Conservation (phyloP, 2,888 invertebrate genomes). For the Belgica antarctica region DNA sequence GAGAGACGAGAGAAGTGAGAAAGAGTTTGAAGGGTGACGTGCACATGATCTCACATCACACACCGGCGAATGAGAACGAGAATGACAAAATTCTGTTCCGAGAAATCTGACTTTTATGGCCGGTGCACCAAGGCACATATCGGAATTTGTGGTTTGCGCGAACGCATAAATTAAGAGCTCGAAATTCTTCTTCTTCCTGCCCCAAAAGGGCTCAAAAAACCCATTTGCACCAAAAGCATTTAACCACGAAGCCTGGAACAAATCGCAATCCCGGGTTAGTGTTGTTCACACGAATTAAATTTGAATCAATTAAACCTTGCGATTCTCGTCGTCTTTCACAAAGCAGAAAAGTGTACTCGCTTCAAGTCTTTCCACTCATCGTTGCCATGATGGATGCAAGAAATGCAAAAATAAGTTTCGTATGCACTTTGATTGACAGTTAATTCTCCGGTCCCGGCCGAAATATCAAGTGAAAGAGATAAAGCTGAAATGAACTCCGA, state of each 20-base stretch:
- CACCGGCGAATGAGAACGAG: not conserved
- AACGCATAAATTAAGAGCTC: conserved; percentile 24
- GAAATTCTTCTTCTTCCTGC: too few species aligned
- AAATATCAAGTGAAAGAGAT: not conserved
- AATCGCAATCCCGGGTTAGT: too few species aligned
- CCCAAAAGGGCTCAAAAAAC: not conserved
- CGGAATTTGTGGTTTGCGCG: conserved; percentile 36
- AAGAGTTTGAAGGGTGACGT: not conserved
- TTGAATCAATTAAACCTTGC: not conserved
- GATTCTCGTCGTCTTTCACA: too few species aligned
- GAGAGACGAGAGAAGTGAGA: conserved; percentile 1
- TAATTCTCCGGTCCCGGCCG: not conserved
- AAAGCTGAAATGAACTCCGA: not conserved
- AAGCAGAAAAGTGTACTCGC: too few species aligned
- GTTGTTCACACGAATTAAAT: conserved; percentile 1
- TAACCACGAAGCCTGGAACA: not conserved
- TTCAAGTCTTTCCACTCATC: not conserved
- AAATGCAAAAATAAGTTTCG: not conserved
- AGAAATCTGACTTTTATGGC: conserved; percentile 15
- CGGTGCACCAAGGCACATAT: conserved; percentile 1
- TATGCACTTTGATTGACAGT: conserved; percentile 11
- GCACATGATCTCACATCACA: too few species aligned
- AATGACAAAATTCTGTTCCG: conserved; percentile 14
- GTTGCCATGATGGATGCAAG: not conserved
- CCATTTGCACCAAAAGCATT: not conserved